These are phyloP conservation scores for Oceanodroma leucorhoa DNA, from an alignment of 2,797 vertebrate genomes.

Conservation along the genomic window DNA sequence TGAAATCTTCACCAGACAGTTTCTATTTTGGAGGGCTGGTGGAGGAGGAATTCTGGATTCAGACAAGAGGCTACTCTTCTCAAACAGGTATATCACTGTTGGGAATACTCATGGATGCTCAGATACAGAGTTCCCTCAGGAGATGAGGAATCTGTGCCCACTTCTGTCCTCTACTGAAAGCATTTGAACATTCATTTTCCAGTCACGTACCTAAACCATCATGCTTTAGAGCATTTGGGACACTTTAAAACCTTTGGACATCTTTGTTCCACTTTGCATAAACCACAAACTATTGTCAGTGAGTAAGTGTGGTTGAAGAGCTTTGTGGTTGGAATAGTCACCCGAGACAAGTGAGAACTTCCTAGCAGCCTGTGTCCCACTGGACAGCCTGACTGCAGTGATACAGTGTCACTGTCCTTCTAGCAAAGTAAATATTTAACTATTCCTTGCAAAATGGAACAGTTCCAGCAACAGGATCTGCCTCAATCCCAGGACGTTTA, in stretches of 20 bases:
- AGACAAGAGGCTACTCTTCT: background rate
- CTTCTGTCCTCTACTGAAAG: background rate
- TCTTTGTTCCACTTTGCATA: background rate
- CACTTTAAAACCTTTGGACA: background rate
- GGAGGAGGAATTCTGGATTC: background rate
- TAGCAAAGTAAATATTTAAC: background rate
- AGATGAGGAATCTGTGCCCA: background rate
- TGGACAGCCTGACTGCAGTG: background rate
- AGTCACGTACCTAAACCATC: background rate
- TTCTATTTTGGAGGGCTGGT: background rate
- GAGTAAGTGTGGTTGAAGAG: background rate
- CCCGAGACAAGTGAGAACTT: background rate
- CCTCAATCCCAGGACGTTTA: background rate
- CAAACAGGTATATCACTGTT: background rate
- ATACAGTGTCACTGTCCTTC: background rate
- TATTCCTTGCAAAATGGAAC: background rate
- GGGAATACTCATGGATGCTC: background rate
- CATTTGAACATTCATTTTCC: background rate
- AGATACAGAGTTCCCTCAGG: background rate
- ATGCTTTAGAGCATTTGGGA: background rate
- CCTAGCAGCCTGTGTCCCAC: background rate
- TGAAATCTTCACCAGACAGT: background rate
- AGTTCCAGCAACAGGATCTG: background rate
- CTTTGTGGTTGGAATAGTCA: background rate
- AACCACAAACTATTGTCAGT: background rate